These are phyloP conservation scores for Gymnothorax javanicus DNA, from an alignment of 2,797 vertebrate species.

Conservation along the genomic window DNA sequence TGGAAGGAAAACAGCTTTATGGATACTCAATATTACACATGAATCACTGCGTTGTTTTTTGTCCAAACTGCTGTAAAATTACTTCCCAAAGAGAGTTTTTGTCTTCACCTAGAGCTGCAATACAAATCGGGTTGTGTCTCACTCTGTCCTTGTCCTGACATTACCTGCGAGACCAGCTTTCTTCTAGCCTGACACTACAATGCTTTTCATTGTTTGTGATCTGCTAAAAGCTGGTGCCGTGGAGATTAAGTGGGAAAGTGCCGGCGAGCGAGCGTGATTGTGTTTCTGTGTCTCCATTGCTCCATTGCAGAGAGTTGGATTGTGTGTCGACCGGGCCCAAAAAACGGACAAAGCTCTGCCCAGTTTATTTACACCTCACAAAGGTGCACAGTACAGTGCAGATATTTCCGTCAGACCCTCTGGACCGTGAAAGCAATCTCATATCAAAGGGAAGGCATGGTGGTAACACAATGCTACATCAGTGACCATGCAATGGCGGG, in stretches of 20 bases:
- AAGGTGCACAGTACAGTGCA: not conserved
- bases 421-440: conserved; percentile 55
- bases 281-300: conserved; percentile 29
- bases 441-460: conserved; percentile 55
- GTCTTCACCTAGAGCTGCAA: not conserved
- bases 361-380: not conserved
- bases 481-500: conserved; percentile 13
- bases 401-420: conserved; percentile 15
- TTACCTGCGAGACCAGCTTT: conserved; percentile 7
- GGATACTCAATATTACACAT: conserved; percentile 42
- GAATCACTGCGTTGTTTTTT: not conserved
- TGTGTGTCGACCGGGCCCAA: not conserved
- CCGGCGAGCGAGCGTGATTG: conserved; percentile 26
- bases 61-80: not conserved
- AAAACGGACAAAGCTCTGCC: conserved; percentile 18
- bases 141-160: conserved; percentile 2
- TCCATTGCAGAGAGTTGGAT: conserved; percentile 23
- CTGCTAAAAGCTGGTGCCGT: not conserved
- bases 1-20: conserved; percentile 63
- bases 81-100: not conserved
- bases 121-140: conserved; percentile 15
- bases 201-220: conserved; percentile 25
- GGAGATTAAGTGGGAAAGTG: conserved; percentile 12
- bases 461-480: conserved; percentile 56
- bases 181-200: conserved; percentile 9